These are phyloP conservation scores for Macaria notata DNA, from an alignment of 2,888 invertebrate genomes.

Conservation along the genomic window DNA sequence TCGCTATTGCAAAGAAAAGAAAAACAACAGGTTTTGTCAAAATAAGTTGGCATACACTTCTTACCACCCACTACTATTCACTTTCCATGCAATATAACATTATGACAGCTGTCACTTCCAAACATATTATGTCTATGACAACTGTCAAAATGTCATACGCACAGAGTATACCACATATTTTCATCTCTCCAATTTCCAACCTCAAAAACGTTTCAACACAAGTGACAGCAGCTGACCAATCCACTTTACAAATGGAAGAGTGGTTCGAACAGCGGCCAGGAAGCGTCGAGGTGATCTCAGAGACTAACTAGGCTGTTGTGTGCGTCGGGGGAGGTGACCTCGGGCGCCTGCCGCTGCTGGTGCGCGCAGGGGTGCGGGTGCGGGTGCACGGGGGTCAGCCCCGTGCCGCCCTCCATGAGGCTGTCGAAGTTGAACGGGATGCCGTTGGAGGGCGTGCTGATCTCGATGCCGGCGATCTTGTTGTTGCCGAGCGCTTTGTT, in stretches of 20 bases:
- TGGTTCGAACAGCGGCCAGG: constrained; percentile 41
- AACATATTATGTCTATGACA: too few relatives aligned
- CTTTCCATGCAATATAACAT: too few relatives aligned
- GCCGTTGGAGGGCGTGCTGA: constrained; percentile 93
- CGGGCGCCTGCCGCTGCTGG: constrained; percentile 88
- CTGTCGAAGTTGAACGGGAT: constrained; percentile 95
- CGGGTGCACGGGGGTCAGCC: constrained; percentile 90
- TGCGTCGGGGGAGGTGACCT: constrained; percentile 88
- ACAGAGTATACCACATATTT: too few relatives aligned
- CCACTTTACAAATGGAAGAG: constrained; percentile 16
- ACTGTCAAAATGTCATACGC: too few relatives aligned
- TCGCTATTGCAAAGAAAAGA: too few relatives aligned
- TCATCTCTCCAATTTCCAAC: too few relatives aligned
- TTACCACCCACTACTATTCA: too few relatives aligned
- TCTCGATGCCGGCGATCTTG: constrained; percentile 90
- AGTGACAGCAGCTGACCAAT: neutral
- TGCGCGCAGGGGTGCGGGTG: constrained; percentile 88
- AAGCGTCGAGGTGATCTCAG: constrained; percentile 74
- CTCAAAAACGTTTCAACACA: neutral
- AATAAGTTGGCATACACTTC: too few relatives aligned
- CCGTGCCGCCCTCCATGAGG: constrained; percentile 96
- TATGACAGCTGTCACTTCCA: too few relatives aligned
- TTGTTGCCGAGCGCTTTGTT: constrained; percentile 73
- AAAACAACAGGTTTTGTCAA: too few relatives aligned
- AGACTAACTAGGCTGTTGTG: constrained; percentile 92